These are phyloP conservation scores for Rhynchophorus ferrugineus DNA, from an alignment of 1,140 invertebrate genomes.

Conservation along the genomic window DNA sequence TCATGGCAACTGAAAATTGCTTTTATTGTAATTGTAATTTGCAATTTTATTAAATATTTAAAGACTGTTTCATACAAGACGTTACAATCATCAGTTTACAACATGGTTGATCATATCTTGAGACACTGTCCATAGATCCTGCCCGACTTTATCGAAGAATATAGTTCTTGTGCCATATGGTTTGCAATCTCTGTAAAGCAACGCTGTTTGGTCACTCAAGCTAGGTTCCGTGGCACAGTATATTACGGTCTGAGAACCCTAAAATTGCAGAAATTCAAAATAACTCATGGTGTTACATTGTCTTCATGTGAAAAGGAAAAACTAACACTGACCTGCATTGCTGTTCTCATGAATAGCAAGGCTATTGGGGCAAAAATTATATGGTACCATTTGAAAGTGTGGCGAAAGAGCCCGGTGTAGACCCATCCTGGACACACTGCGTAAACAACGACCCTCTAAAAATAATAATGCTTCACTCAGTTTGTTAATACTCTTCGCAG, in stretches of 20 bases:
- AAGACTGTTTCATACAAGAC: no score
- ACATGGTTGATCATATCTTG: slow-evolving; percentile 42
- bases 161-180: slow-evolving; percentile 54
- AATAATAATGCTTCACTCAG: no score
- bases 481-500: not conserved
- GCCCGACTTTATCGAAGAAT: slow-evolving; percentile 52
- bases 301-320: not conserved
- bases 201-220: slow-evolving; percentile 54
- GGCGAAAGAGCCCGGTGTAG: slow-evolving; percentile 67
- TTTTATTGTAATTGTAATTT: no score
- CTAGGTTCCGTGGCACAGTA: slow-evolving; percentile 64
- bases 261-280: slow-evolving; percentile 23
- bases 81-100: no score
- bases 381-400: slow-evolving; percentile 60
- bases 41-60: no score
- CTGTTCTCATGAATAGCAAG: slow-evolving; percentile 60
- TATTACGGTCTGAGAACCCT: slow-evolving; percentile 68
- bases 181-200: slow-evolving; percentile 66
- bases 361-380: slow-evolving; percentile 61
- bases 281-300: not conserved
- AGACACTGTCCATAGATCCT: slow-evolving; percentile 64
- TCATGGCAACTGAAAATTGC: no score
- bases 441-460: slow-evolving; percentile 49
- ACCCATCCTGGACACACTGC: slow-evolving; percentile 79
- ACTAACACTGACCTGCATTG: slow-evolving; percentile 54